Conservation (phyloP, 1,140 invertebrate genomes). For the Calliopsis andreniformis region DNA sequence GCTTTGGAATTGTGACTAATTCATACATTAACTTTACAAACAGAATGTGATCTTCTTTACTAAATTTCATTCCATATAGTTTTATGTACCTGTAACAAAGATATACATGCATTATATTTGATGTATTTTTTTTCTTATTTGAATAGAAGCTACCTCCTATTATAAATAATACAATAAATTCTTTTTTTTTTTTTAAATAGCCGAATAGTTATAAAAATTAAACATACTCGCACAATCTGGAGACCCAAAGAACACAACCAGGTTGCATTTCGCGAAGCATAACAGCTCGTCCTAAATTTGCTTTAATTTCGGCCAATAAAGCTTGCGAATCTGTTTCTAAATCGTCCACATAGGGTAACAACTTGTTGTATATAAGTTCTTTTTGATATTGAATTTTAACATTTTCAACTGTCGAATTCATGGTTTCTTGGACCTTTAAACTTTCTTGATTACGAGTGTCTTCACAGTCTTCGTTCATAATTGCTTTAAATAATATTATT, state of each 20-base stretch:
- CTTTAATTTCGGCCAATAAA: constrained; percentile 86
- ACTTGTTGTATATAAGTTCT: constrained; percentile 85
- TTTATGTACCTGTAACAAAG: constrained; percentile 87
- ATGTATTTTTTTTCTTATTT: background rate
- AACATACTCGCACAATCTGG: constrained; percentile 84
- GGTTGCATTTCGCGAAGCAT: constrained; percentile 87
- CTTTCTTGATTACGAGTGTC: background rate
- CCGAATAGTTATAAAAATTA: background rate
- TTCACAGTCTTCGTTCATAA: background rate
- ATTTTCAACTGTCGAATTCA: background rate
- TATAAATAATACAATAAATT: background rate
- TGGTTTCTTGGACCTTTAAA: background rate
- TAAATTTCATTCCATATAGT: constrained; percentile 93
- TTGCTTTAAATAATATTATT: background rate
- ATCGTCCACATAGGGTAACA: constrained; percentile 86
- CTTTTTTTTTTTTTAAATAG: background rate
- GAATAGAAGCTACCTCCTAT: background rate
- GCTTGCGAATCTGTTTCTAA: constrained; percentile 85
- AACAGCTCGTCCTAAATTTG: constrained; percentile 85
- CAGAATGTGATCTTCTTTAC: constrained; percentile 94
- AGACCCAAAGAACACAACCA: constrained; percentile 84
- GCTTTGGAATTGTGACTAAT: constrained; percentile 90
- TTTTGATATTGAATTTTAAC: constrained; percentile 79
- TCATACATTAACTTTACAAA: constrained; percentile 93
- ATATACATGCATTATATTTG: constrained; percentile 24